Conservation (phyloP, 92 coral and sea anemone species). For the Hydrozoanthus gracilis region DNA sequence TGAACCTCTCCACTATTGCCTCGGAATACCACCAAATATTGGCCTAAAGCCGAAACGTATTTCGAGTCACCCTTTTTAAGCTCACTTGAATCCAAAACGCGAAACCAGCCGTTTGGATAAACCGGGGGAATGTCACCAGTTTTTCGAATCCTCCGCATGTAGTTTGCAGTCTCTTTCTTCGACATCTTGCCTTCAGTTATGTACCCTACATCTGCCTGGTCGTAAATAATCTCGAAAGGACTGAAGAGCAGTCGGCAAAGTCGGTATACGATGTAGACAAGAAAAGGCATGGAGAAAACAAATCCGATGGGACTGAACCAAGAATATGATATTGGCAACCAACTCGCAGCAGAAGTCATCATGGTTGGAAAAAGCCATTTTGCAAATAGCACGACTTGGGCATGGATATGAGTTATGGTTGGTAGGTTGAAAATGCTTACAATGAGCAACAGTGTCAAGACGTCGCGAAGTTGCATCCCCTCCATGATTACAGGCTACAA, state of each 20-base stretch:
- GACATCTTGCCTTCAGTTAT: slow-evolving; percentile 70
- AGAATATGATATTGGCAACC: slow-evolving; percentile 1
- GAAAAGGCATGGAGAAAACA: neutral
- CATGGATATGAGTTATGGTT: slow-evolving; percentile 16
- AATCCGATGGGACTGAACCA: slow-evolving; percentile 17
- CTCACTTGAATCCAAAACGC: slow-evolving; percentile 75
- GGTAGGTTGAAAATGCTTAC: slow-evolving; percentile 38
- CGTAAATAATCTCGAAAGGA: slow-evolving; percentile 74
- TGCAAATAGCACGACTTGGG: neutral
- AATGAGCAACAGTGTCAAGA: neutral
- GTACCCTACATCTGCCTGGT: slow-evolving; percentile 82
- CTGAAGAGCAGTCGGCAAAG: slow-evolving; percentile 73
- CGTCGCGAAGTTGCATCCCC: slow-evolving; percentile 17
- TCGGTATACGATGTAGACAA: slow-evolving; percentile 47
- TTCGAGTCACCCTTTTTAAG: slow-evolving; percentile 72
- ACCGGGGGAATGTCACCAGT: slow-evolving; percentile 92
- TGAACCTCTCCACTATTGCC: slow-evolving; percentile 80
- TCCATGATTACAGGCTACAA: slow-evolving; percentile 7
- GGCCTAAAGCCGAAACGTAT: slow-evolving; percentile 77
- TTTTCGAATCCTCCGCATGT: slow-evolving; percentile 63
- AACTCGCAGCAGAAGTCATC: neutral
- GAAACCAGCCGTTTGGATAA: slow-evolving; percentile 96
- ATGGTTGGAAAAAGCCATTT: neutral
- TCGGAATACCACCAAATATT: slow-evolving; percentile 86
- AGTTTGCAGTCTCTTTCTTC: slow-evolving; percentile 78